phyloP scores from a whole-genome alignment of 2,113 vertebrate species.

The Petromus typicus region DNA sequence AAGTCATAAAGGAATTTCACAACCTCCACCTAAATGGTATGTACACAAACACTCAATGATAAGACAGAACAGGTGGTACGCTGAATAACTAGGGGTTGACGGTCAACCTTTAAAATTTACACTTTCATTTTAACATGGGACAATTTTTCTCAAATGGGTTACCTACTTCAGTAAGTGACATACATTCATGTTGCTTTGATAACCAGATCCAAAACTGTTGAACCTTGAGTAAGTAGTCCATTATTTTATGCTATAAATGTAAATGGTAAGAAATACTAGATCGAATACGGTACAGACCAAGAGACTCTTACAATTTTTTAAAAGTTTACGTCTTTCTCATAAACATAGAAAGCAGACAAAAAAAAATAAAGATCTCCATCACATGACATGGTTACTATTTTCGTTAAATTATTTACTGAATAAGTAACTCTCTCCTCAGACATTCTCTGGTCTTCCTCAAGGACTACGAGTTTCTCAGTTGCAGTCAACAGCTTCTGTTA shows the following conservation, averaged over 20 bases:
- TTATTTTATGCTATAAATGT: background rate
- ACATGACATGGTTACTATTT: conserved; percentile 9
- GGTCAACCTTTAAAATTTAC: conserved; percentile 43
- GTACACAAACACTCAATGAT: background rate
- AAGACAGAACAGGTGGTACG: background rate
- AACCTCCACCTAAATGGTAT: conserved; percentile 22
- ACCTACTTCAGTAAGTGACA: background rate
- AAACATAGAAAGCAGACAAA: background rate
- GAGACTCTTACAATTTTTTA: background rate
- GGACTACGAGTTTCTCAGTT: conserved; percentile 32
- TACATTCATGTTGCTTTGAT: background rate
- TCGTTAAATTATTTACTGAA: background rate
- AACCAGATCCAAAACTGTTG: background rate
- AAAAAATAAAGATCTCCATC: background rate
- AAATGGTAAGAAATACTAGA: background rate
- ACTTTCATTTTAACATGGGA: conserved; percentile 25
- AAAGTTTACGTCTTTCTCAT: background rate
- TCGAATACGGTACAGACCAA: background rate
- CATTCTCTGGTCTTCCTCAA: conserved; percentile 33
- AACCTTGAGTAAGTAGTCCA: background rate
- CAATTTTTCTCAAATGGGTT: conserved; percentile 37
- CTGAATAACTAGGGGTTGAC: background rate
- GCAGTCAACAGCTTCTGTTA: conserved; percentile 49
- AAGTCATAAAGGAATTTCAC: conserved; percentile 28
- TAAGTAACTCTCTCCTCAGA: conserved; percentile 35